A percentile compares a stretch with the other conserved stretches of the same genome.
Conservation (phyloP, 2,113 vertebrate genomes). For the Petaurus breviceps region DNA sequence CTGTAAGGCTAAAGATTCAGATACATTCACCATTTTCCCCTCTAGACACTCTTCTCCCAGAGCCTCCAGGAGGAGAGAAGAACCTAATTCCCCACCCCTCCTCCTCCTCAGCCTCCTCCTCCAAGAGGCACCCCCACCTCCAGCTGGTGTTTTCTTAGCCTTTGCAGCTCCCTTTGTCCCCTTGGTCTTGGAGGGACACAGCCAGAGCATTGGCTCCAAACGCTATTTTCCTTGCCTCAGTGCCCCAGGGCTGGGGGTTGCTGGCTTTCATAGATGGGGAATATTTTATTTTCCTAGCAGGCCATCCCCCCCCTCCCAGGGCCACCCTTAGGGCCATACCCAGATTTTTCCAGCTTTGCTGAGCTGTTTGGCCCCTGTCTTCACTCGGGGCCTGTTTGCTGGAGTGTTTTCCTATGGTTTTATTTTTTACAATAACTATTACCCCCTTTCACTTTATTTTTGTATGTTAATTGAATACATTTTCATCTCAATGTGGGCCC, state of each 20-base stretch:
- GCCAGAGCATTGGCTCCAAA: neutral
- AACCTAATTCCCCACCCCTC: neutral
- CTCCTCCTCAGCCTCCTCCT: neutral
- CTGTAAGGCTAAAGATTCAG: neutral
- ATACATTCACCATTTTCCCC: neutral
- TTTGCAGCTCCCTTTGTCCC: neutral
- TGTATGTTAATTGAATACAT: constrained; percentile 83
- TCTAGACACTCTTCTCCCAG: neutral
- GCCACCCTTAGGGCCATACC: constrained; percentile 58
- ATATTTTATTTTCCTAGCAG: constrained; percentile 72
- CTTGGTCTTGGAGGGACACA: neutral
- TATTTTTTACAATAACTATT: constrained; percentile 79
- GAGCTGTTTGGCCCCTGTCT: constrained; percentile 57
- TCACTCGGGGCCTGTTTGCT: constrained; percentile 60
- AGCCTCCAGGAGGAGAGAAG: neutral
- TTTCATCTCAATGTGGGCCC: constrained; percentile 56
- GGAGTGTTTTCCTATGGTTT: constrained; percentile 79
- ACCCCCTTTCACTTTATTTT: constrained; percentile 82
- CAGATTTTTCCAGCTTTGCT: constrained; percentile 76
- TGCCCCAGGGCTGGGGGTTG: constrained; percentile 43
- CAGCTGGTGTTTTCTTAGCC: neutral
- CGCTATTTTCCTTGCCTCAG: constrained; percentile 58
- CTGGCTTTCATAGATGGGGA: constrained; percentile 59
- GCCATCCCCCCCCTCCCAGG: constrained; percentile 59
- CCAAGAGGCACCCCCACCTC: neutral